Evolutionary conservation across 1,140 invertebrate species (phyloP).

Genomic region (Bombyx mori): ASM3026992v2 NC_085119.1:10941001-10941500

Average conservation of each 20-base stretch:
- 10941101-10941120: constrained; percentile 25
- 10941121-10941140: constrained; percentile 20
- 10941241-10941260: constrained; percentile 21
- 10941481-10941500: too few species aligned
- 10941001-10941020: neutral
- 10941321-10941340: too few species aligned
- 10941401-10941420: constrained; percentile 12
- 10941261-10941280: constrained; percentile 19
- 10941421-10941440: constrained; percentile 16
- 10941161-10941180: constrained; percentile 50
- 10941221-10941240: constrained; percentile 43
- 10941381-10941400: constrained; percentile 3
- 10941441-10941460: constrained; percentile 7
- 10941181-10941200: constrained; percentile 48
- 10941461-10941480: too few species aligned
- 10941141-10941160: constrained; percentile 38
- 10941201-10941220: constrained; percentile 54
- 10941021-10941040: neutral
- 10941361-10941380: constrained; percentile 1
- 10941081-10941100: constrained; percentile 14
- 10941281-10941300: too few species aligned
- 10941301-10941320: too few species aligned
- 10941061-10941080: constrained; percentile 11
- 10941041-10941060: constrained; percentile 3
- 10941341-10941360: neutral